Evolutionary conservation across 2,888 invertebrate species (phyloP).

Genomic region (Taenaris catops): DNA sequence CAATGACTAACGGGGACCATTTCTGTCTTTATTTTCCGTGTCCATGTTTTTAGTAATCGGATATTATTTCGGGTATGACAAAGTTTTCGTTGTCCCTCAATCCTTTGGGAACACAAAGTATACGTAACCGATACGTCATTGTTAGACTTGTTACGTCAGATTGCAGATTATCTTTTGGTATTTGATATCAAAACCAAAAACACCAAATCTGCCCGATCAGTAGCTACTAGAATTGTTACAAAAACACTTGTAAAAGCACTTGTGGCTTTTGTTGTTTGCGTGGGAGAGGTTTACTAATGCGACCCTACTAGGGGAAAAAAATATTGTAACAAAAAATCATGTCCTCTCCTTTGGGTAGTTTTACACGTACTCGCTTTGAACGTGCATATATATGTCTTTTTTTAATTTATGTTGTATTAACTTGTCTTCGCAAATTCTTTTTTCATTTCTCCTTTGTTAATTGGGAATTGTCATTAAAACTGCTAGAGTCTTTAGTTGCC

Average conservation of each 20-base stretch:
- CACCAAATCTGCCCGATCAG: constrained; percentile 10
- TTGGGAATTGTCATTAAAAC: too few relatives aligned
- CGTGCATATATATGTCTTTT: too few relatives aligned
- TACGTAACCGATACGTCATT: constrained; percentile 6
- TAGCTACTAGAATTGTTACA: constrained; percentile 18
- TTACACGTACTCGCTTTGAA: too few relatives aligned
- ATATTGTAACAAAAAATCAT: constrained; percentile 5
- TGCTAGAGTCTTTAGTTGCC: too few relatives aligned
- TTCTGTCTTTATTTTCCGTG: too few relatives aligned
- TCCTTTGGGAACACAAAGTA: constrained; percentile 12
- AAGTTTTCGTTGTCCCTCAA: not conserved
- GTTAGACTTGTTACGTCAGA: constrained; percentile 2
- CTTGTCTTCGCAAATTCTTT: too few relatives aligned
- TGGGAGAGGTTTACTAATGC: constrained; percentile 25
- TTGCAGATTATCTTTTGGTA: constrained; percentile 8
- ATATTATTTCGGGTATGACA: too few relatives aligned
- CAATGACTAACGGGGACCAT: too few relatives aligned
- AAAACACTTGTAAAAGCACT: constrained; percentile 23
- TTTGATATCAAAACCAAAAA: constrained; percentile 17
- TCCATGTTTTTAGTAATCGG: too few relatives aligned
- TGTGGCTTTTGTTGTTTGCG: constrained; percentile 21
- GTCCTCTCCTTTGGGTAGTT: too few relatives aligned
- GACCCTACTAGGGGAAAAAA: constrained; percentile 5
- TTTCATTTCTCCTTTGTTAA: too few relatives aligned
- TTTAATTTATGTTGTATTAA: too few relatives aligned